Conservation (phyloP, 1,140 invertebrate species). For the Dendroctonus ponderosae region DNA sequence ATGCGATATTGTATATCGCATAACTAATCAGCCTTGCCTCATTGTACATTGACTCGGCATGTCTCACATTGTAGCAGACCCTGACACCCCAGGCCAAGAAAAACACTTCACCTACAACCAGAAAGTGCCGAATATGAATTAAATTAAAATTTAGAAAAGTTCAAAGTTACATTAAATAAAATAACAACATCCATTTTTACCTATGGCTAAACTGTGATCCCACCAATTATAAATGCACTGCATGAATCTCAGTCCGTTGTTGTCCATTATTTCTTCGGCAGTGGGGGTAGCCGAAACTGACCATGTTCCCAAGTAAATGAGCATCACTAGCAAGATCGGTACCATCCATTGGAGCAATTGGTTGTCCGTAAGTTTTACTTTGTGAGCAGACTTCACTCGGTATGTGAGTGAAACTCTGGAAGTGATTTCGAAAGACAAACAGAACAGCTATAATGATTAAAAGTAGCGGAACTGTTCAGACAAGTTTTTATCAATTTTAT, state of each 20-base stretch:
- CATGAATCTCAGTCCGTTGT: constrained; percentile 75
- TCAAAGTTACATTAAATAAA: constrained; percentile 1
- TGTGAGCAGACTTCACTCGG: constrained; percentile 89
- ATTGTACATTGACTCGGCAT: constrained; percentile 89
- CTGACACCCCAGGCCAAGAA: constrained; percentile 88
- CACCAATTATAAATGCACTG: constrained; percentile 91
- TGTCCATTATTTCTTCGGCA: constrained; percentile 74
- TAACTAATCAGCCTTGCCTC: constrained; percentile 89
- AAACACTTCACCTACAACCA: constrained; percentile 73
- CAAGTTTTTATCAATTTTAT: no score
- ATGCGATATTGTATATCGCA: constrained; percentile 90
- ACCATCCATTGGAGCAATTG: constrained; percentile 89
- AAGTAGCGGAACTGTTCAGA: no score
- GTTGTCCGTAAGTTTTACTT: constrained; percentile 88
- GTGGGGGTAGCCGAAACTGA: constrained; percentile 77
- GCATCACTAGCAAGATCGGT: constrained; percentile 81
- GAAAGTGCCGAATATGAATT: not conserved
- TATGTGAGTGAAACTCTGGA: constrained; percentile 88
- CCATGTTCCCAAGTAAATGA: constrained; percentile 87
- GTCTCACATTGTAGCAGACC: constrained; percentile 86
- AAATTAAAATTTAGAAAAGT: not conserved
- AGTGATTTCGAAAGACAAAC: no score
- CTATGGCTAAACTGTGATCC: constrained; percentile 86
- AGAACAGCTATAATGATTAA: no score
- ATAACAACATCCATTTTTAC: constrained; percentile 51